A percentile compares a stretch with the other conserved stretches of the same genome.
phyloP scores from a whole-genome alignment of 1,140 invertebrate species.

The Hesperophylax magnus region DNA sequence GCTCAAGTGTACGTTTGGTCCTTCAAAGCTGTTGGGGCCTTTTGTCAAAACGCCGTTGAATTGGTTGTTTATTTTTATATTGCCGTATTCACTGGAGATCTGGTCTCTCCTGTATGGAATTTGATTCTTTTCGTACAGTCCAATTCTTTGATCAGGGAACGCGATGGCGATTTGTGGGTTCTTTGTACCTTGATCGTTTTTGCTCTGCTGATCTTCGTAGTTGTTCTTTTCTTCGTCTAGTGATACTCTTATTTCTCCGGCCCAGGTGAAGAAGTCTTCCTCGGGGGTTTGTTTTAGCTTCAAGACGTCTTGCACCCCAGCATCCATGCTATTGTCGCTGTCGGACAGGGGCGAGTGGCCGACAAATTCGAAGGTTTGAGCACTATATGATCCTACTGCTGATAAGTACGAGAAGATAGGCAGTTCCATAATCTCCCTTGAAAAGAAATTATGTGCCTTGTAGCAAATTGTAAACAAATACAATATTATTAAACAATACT shows the following conservation, averaged over 20 bases:
- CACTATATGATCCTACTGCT: constrained; percentile 46
- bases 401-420: constrained; percentile 44
- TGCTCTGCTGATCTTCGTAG: not conserved
- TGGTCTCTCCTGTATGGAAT: not conserved
- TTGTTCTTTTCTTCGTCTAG: constrained; percentile 35
- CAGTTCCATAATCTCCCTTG: constrained; percentile 55
- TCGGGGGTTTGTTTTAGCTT: constrained; percentile 50
- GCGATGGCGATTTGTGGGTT: not conserved
- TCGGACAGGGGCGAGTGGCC: constrained; percentile 33
- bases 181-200: not conserved
- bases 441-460: constrained; percentile 2
- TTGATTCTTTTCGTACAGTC: not conserved
- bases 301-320: constrained; percentile 43
- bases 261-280: constrained; percentile 50
- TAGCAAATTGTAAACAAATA: not conserved
- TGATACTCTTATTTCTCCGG: constrained; percentile 37
- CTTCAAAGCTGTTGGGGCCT: not conserved
- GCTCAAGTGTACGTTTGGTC: not conserved
- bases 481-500: no score
- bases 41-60: not conserved
- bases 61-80: not conserved
- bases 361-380: constrained; percentile 27
- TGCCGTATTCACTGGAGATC: not conserved
- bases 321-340: constrained; percentile 54
- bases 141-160: not conserved